A percentile compares a stretch with the other conserved stretches of the same genome.
These are phyloP conservation scores for Xanthia icteritia DNA, from an alignment of 2,888 invertebrate genomes.

Conservation along the genomic window DNA sequence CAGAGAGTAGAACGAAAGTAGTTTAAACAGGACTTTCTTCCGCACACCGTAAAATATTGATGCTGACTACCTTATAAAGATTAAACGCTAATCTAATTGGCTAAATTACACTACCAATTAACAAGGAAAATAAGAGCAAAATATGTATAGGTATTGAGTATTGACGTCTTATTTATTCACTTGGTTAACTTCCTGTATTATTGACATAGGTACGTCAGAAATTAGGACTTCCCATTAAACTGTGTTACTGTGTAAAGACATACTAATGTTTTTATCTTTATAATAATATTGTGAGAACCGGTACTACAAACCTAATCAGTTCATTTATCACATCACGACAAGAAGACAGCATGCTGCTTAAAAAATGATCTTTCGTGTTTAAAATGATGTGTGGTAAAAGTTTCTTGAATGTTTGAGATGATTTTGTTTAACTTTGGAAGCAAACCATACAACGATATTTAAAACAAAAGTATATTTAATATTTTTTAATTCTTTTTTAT, in stretches of 20 bases:
- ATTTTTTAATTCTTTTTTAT: slow-evolving; percentile 29
- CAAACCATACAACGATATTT: neutral
- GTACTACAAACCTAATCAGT: slow-evolving; percentile 49
- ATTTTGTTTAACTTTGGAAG: slow-evolving; percentile 7
- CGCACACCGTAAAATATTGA: slow-evolving; percentile 36
- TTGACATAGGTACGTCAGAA: neutral
- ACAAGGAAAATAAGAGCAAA: slow-evolving; percentile 24
- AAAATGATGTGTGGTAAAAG: slow-evolving; percentile 41
- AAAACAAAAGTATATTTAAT: slow-evolving; percentile 15
- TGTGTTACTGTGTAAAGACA: slow-evolving; percentile 11
- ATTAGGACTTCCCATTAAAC: slow-evolving; percentile 43
- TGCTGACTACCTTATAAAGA: slow-evolving; percentile 16
- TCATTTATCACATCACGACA: slow-evolving; percentile 62
- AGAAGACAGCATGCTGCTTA: slow-evolving; percentile 55
- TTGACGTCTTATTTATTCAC: slow-evolving; percentile 16
- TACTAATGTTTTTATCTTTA: slow-evolving; percentile 45
- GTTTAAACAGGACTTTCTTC: slow-evolving; percentile 37
- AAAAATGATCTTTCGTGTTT: slow-evolving; percentile 59
- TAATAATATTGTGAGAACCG: slow-evolving; percentile 54
- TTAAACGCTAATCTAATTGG: slow-evolving; percentile 33
- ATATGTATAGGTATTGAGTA: neutral
- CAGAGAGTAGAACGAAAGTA: slow-evolving; percentile 38
- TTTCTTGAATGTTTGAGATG: slow-evolving; percentile 21
- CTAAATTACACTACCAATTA: slow-evolving; percentile 39
- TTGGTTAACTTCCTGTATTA: slow-evolving; percentile 2